These are phyloP conservation scores for Vireo griseus DNA, from an alignment of 2,797 vertebrate genomes.

Conservation along the genomic window DNA sequence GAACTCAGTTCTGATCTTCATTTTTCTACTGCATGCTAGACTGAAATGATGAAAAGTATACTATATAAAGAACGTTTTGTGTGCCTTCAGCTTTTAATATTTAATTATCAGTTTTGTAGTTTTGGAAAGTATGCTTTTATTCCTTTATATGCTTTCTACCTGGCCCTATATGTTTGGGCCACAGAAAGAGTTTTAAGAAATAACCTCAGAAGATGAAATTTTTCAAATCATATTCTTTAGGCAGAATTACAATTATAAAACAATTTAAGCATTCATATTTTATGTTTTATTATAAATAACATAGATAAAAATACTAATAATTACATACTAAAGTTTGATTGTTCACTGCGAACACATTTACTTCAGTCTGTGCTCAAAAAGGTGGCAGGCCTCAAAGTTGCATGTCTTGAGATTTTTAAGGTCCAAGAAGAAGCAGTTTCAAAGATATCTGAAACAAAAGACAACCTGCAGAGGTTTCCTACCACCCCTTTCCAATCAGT, in stretches of 20 bases:
- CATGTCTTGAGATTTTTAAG: background rate
- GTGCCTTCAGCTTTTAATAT: background rate
- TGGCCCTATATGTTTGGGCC: accelerated
- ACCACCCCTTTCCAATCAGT: background rate
- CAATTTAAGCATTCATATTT: background rate
- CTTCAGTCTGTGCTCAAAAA: background rate
- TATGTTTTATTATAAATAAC: background rate
- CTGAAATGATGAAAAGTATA: background rate
- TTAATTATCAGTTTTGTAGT: background rate
- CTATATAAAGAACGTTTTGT: background rate
- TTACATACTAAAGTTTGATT: background rate
- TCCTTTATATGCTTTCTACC: background rate
- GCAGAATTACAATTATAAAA: background rate
- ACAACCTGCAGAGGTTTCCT: background rate
- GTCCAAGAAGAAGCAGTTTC: background rate
- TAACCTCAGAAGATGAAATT: background rate
- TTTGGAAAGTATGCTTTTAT: background rate
- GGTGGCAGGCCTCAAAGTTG: background rate
- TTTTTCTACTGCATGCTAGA: background rate
- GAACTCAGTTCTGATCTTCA: background rate
- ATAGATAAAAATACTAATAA: background rate
- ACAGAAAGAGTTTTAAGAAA: background rate
- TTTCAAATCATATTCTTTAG: background rate
- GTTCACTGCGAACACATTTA: background rate
- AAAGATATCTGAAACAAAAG: background rate